These are phyloP conservation scores for Caenorhabditis sp. DNA, from an alignment of 2,888 invertebrate species.

Conservation along the genomic window DNA sequence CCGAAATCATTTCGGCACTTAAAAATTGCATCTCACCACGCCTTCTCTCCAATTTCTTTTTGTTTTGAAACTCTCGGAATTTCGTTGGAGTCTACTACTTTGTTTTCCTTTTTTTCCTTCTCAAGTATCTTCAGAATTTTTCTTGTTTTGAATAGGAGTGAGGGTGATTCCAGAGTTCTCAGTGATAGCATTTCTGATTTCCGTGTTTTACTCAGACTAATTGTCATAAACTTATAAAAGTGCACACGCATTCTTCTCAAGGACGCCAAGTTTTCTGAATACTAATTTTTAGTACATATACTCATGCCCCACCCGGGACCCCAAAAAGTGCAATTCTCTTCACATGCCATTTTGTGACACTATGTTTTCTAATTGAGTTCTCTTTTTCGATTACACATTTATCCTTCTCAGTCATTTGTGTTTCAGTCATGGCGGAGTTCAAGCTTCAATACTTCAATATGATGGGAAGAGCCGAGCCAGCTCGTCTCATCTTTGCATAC, in stretches of 20 bases:
- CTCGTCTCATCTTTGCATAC: constrained; percentile 72
- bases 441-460: constrained; percentile 74
- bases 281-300: no score
- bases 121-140: not conserved
- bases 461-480: constrained; percentile 76
- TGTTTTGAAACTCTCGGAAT: constrained; percentile 26
- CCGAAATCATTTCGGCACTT: constrained; percentile 68
- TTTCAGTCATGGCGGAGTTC: constrained; percentile 66
- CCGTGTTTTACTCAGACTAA: not conserved
- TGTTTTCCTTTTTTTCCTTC: not conserved
- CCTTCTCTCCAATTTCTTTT: constrained; percentile 32
- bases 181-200: not conserved
- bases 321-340: no score
- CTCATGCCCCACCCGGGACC: no score
- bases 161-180: not conserved
- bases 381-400: not conserved
- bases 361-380: no score
- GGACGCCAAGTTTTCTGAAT: no score
- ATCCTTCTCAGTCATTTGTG: not conserved
- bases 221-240: no score
- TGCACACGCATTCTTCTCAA: no score
- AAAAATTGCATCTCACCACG: constrained; percentile 61
- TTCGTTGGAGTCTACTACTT: constrained; percentile 26
- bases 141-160: not conserved
- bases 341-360: no score